phyloP scores from a whole-genome alignment of 2,888 invertebrate genomes.

The Parnassius mnemosyne region DNA sequence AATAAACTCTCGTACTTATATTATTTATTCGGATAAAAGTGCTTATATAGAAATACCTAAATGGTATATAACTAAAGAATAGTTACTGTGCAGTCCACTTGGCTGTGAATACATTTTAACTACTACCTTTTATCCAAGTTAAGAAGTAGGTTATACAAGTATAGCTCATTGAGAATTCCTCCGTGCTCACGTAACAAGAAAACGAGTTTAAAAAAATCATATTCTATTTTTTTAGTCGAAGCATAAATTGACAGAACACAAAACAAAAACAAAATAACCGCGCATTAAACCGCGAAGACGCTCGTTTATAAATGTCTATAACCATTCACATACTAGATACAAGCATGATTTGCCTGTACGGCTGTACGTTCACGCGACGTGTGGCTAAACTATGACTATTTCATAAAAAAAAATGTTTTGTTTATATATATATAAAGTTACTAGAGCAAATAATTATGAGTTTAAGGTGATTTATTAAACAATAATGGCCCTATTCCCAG shows the following conservation, averaged over 20 bases:
- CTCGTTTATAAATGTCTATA: background rate
- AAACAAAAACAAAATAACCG: constrained; percentile 12
- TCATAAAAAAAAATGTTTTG: too few species aligned
- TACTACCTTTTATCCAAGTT: constrained; percentile 3
- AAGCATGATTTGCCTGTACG: background rate
- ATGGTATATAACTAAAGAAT: too few species aligned
- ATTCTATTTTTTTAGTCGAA: constrained; percentile 6
- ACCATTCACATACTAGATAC: constrained; percentile 2
- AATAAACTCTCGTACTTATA: too few species aligned
- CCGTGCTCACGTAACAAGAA: constrained; percentile 1
- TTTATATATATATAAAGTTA: too few species aligned
- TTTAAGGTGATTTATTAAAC: too few species aligned
- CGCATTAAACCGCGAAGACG: constrained; percentile 1
- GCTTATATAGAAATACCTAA: too few species aligned
- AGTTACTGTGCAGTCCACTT: too few species aligned
- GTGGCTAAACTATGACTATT: too few species aligned
- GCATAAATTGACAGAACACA: constrained; percentile 9
- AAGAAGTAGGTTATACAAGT: constrained; percentile 14
- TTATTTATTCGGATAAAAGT: too few species aligned
- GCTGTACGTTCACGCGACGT: background rate
- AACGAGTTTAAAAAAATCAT: constrained; percentile 16
- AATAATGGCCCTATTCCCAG: too few species aligned
- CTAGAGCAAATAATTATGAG: too few species aligned
- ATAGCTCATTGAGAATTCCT: background rate
- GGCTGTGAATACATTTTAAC: background rate